Evolutionary conservation across 1,140 invertebrate species (phyloP).

Genomic region (Aphis craccivora): DNA sequence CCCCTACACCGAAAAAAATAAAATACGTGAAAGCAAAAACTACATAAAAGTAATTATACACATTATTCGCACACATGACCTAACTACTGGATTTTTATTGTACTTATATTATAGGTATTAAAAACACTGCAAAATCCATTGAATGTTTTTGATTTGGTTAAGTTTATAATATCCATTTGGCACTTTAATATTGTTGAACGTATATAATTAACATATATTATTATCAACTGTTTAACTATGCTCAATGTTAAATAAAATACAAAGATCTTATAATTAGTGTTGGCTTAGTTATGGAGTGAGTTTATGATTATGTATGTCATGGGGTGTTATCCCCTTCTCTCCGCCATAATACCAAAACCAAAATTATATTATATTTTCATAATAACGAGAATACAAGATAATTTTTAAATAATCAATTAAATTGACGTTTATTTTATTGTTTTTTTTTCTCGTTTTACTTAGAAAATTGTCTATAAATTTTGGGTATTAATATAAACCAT

Average conservation of each 20-base stretch:
- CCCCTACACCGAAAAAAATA: background rate
- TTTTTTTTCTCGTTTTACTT: background rate
- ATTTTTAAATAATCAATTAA: background rate
- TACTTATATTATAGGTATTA: background rate
- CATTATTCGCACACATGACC: background rate
- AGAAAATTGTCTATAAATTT: background rate
- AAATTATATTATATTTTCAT: background rate
- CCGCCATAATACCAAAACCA: background rate
- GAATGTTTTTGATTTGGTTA: background rate
- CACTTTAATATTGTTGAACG: background rate
- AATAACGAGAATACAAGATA: background rate
- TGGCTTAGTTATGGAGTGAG: background rate
- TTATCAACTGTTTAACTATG: background rate
- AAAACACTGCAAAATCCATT: background rate
- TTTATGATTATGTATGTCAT: too few species aligned
- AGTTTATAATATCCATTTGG: background rate
- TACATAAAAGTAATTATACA: conserved; percentile 29
- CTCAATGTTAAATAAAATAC: background rate
- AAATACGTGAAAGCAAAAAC: background rate
- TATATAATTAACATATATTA: background rate
- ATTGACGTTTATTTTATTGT: background rate
- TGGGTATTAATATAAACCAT: background rate
- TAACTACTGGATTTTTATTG: background rate
- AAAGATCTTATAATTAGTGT: background rate
- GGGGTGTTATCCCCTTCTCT: too few species aligned